Evolutionary conservation across 2,888 invertebrate species (phyloP).

Genomic region (Acleris laterana): DNA sequence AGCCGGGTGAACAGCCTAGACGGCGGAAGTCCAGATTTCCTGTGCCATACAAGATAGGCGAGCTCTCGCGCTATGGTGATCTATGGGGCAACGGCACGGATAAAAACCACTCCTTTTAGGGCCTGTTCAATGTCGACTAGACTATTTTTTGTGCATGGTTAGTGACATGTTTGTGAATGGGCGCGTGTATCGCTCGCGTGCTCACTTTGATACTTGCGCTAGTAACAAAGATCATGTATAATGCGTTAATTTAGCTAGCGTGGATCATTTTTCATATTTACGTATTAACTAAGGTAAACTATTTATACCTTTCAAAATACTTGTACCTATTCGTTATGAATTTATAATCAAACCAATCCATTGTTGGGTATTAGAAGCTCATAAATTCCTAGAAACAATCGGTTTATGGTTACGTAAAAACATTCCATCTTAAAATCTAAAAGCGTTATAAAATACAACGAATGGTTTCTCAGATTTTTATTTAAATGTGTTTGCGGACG

Average conservation of each 20-base stretch:
- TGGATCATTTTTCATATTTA: too few relatives aligned
- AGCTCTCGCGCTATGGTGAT: constrained; percentile 38
- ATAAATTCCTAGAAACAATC: too few relatives aligned
- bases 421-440: too few relatives aligned
- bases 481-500: neutral
- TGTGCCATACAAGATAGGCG: constrained; percentile 59
- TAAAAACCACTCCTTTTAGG: constrained; percentile 71
- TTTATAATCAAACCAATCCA: too few relatives aligned
- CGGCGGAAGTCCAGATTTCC: constrained; percentile 81
- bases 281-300: too few relatives aligned
- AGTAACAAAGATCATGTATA: too few relatives aligned
- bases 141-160: constrained; percentile 52
- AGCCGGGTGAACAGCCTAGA: constrained; percentile 78
- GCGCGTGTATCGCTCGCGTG: constrained; percentile 10
- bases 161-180: constrained; percentile 31
- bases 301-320: too few relatives aligned
- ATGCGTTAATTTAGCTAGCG: too few relatives aligned
- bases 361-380: too few relatives aligned
- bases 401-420: too few relatives aligned
- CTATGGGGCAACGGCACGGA: constrained; percentile 60
- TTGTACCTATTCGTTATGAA: too few relatives aligned
- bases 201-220: too few relatives aligned
- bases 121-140: constrained; percentile 66
- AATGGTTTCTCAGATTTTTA: neutral
- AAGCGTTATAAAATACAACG: neutral